Conservation (phyloP, 2,797 vertebrate genomes). For the Spinus olivaceus region DNA sequence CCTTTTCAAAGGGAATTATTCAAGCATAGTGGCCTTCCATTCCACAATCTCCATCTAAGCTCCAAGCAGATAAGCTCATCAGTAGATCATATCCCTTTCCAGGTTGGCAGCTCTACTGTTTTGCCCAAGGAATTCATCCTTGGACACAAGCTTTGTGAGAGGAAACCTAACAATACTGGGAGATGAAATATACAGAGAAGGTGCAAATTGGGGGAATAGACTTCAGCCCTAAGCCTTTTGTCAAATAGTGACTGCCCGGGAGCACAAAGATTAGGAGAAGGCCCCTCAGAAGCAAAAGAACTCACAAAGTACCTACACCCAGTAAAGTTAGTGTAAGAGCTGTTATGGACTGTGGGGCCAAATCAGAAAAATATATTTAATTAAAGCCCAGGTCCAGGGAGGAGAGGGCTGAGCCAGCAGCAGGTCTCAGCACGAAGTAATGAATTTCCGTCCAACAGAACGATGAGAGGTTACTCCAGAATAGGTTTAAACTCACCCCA, state of each 20-base stretch:
- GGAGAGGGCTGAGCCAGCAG: background rate
- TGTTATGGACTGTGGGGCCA: background rate
- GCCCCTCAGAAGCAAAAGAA: background rate
- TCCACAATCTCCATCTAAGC: background rate
- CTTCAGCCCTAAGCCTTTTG: background rate
- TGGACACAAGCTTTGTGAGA: background rate
- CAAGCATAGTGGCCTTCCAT: background rate
- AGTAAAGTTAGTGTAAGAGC: background rate
- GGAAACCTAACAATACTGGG: background rate
- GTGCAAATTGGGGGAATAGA: background rate
- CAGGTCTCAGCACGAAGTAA: background rate
- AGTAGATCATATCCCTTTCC: background rate
- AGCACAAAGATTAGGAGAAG: background rate
- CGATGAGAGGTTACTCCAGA: background rate
- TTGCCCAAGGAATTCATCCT: background rate
- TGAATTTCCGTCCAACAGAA: background rate
- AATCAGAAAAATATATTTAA: background rate
- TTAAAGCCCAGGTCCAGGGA: background rate
- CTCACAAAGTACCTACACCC: background rate
- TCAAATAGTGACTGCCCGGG: background rate
- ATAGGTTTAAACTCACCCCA: background rate
- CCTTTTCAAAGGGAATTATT: background rate
- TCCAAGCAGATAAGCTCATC: background rate
- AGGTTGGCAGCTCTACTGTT: background rate
- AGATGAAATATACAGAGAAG: background rate